These are phyloP conservation scores for Andrena trimmerana DNA, from an alignment of 2,888 invertebrate genomes.

Conservation along the genomic window DNA sequence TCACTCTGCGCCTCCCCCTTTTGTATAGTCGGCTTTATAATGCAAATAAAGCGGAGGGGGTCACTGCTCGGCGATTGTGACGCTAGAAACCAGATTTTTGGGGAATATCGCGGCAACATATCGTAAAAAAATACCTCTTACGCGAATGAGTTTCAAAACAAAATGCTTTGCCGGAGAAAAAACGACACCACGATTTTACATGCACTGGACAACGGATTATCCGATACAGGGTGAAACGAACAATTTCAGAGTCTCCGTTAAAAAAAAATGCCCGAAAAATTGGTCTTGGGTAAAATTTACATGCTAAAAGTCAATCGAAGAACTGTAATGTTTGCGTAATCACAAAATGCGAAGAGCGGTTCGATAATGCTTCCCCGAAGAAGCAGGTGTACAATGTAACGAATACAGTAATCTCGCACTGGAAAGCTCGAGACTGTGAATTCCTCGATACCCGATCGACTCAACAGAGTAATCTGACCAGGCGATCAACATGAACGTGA, in stretches of 20 bases:
- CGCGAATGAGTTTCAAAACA: constrained; percentile 48
- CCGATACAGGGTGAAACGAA: constrained; percentile 15
- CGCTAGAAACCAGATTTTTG: constrained; percentile 71
- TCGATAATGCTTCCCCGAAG: neutral
- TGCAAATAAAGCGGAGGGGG: constrained; percentile 73
- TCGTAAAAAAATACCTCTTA: constrained; percentile 54
- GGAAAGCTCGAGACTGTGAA: neutral
- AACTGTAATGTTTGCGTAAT: neutral
- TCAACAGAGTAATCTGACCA: neutral
- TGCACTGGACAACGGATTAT: constrained; percentile 45
- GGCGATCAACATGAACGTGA: constrained; percentile 22
- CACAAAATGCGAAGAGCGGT: neutral
- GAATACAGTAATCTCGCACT: neutral
- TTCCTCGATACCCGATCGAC: neutral
- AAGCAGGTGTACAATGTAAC: neutral
- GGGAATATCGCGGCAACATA: constrained; percentile 60
- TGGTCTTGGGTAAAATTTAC: constrained; percentile 11
- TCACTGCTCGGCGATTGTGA: constrained; percentile 62
- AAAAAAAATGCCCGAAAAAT: constrained; percentile 17
- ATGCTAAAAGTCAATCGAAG: neutral
- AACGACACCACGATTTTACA: constrained; percentile 52
- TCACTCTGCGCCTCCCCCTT: constrained; percentile 54
- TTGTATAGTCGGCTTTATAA: constrained; percentile 73
- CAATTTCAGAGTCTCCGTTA: constrained; percentile 30
- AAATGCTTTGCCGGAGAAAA: constrained; percentile 53